Conservation (phyloP, 2,113 vertebrate species). For the Psammodynastes pulverulentus region DNA sequence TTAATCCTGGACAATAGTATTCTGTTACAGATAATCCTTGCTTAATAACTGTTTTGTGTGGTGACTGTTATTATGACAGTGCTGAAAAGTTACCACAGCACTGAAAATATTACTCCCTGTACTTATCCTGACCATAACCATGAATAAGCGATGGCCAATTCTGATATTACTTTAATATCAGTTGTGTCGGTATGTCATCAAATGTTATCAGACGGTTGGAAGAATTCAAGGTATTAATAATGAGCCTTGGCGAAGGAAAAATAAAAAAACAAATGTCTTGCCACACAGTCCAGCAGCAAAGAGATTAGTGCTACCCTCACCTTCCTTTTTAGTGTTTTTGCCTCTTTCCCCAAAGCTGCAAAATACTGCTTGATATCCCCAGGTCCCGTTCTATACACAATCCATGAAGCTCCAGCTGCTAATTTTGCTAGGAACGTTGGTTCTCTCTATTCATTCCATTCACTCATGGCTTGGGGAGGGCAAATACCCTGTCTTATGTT, state of each 20-base stretch:
- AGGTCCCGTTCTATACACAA: constrained; percentile 45
- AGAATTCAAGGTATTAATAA: not conserved
- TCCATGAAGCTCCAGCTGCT: constrained; percentile 44
- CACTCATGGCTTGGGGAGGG: constrained; percentile 33
- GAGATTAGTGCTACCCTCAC: not conserved
- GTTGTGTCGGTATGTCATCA: not conserved
- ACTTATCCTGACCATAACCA: not conserved
- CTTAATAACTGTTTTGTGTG: not conserved
- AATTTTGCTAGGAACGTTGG: constrained; percentile 36
- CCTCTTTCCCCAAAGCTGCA: constrained; percentile 42
- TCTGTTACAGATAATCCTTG: not conserved
- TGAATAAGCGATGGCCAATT: not conserved
- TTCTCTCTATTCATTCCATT: constrained; percentile 44
- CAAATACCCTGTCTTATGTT: constrained; percentile 14
- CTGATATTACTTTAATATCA: not conserved
- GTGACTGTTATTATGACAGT: not conserved
- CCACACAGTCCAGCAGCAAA: not conserved
- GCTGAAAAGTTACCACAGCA: not conserved
- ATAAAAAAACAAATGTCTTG: not conserved
- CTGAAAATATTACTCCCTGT: not conserved
- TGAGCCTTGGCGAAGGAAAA: not conserved
- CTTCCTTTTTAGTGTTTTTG: not conserved
- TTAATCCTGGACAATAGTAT: not conserved
- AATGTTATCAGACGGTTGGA: not conserved
- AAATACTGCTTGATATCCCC: constrained; percentile 51